These are phyloP conservation scores for Pangasius djambal DNA, from an alignment of 2,797 vertebrate species.

Conservation along the genomic window DNA sequence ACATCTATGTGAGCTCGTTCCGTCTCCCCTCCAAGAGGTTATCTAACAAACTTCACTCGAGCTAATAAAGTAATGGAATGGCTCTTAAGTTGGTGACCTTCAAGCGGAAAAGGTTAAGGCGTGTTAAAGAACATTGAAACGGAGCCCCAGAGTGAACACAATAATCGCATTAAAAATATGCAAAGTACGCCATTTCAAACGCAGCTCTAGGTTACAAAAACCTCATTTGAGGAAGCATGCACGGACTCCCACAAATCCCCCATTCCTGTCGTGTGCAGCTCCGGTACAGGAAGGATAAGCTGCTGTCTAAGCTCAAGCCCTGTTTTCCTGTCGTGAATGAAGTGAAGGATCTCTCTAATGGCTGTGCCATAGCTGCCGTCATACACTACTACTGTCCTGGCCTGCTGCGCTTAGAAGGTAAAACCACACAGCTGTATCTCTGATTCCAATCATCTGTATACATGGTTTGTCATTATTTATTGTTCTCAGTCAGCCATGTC, in stretches of 20 bases:
- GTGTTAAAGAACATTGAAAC: not conserved
- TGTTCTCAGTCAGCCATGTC: not conserved
- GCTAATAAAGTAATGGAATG: not conserved
- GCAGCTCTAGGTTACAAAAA: not conserved
- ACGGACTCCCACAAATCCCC: not conserved
- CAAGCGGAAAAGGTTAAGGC: not conserved
- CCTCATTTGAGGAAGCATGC: not conserved
- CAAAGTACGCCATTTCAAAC: not conserved
- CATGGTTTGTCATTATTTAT: not conserved
- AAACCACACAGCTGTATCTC: slow-evolving; percentile 20
- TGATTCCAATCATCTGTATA: not conserved
- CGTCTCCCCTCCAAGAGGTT: not conserved
- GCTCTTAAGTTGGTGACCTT: not conserved
- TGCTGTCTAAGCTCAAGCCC: slow-evolving; percentile 81
- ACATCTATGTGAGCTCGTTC: not conserved
- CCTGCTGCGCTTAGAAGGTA: slow-evolving; percentile 88
- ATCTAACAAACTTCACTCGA: not conserved
- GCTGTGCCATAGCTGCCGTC: slow-evolving; percentile 85
- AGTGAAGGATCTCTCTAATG: slow-evolving; percentile 85
- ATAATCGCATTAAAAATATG: not conserved
- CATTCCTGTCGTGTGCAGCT: slow-evolving; percentile 71
- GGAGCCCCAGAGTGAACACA: not conserved
- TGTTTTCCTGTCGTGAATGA: slow-evolving; percentile 82
- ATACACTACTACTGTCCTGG: slow-evolving; percentile 91
- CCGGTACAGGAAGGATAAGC: slow-evolving; percentile 91